Conservation (phyloP, 2,797 vertebrate genomes). For the Setipinna tenuifilis region DNA sequence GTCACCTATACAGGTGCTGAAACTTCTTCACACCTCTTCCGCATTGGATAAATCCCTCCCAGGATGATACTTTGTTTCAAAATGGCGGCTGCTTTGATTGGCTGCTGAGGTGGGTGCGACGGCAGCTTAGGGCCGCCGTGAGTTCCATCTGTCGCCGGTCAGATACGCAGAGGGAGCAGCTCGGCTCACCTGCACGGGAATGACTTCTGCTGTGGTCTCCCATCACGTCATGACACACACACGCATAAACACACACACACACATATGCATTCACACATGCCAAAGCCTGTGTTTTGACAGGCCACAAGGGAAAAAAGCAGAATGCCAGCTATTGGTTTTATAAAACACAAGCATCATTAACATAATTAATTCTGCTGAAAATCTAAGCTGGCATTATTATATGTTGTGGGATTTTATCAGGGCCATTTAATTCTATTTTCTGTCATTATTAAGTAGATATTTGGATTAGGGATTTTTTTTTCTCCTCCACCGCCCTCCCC, state of each 20-base stretch:
- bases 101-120: constrained; percentile 16
- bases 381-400: constrained; percentile 16
- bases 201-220: not conserved
- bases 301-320: not conserved
- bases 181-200: constrained; percentile 8
- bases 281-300: not conserved
- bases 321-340: constrained; percentile 24
- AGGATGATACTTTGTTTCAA: constrained; percentile 6
- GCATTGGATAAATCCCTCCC: constrained; percentile 8
- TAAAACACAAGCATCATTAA: constrained; percentile 8
- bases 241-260: not conserved
- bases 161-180: constrained; percentile 3
- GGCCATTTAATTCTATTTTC: constrained; percentile 24
- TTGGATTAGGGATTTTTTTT: constrained; percentile 17
- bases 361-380: constrained; percentile 20
- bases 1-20: constrained; percentile 24
- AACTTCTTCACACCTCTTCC: constrained; percentile 9
- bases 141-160: constrained; percentile 34
- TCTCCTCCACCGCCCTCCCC: too few relatives aligned
- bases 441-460: constrained; percentile 11
- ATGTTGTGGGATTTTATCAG: constrained; percentile 23
- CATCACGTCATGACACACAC: not conserved
- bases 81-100: constrained; percentile 18
- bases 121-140: constrained; percentile 25
- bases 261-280: too few relatives aligned